Percentiles rank a stretch among this genome's conserved stretches.
phyloP scores from a whole-genome alignment of 2,797 vertebrate genomes.

The Valencia hispanica region DNA sequence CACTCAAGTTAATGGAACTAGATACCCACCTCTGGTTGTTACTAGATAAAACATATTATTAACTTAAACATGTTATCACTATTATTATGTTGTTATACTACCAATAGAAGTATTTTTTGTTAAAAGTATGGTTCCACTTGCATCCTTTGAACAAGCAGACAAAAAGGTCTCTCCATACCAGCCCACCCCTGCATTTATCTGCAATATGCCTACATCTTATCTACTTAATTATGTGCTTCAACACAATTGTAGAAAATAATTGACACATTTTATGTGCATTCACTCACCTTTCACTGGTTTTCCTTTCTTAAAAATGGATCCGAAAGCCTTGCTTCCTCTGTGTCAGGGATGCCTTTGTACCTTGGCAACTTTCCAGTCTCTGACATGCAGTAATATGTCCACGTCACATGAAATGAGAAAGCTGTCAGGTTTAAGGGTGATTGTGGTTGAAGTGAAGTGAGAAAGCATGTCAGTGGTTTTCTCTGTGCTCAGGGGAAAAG shows the following conservation, averaged over 20 bases:
- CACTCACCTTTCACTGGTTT: not conserved
- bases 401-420: conserved; percentile 5
- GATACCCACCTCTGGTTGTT: too few species aligned
- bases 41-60: too few species aligned
- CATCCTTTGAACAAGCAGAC: too few species aligned
- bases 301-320: not conserved
- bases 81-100: too few species aligned
- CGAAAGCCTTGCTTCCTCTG: not conserved
- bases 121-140: too few species aligned
- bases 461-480: not conserved
- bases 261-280: not conserved
- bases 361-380: not conserved
- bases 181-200: too few species aligned
- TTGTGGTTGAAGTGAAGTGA: conserved; percentile 1
- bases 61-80: too few species aligned
- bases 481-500: not conserved
- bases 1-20: too few species aligned
- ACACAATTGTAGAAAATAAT: not conserved
- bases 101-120: too few species aligned
- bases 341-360: not conserved
- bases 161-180: too few species aligned
- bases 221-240: not conserved
- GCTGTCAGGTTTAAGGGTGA: conserved; percentile 1
- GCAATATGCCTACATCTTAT: not conserved
- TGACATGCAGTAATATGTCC: conserved; percentile 1